Percentiles rank a stretch among this genome's conserved stretches.
Evolutionary conservation across 2,113 vertebrate species (phyloP).

Genomic region (Pterocles gutturalis): DNA sequence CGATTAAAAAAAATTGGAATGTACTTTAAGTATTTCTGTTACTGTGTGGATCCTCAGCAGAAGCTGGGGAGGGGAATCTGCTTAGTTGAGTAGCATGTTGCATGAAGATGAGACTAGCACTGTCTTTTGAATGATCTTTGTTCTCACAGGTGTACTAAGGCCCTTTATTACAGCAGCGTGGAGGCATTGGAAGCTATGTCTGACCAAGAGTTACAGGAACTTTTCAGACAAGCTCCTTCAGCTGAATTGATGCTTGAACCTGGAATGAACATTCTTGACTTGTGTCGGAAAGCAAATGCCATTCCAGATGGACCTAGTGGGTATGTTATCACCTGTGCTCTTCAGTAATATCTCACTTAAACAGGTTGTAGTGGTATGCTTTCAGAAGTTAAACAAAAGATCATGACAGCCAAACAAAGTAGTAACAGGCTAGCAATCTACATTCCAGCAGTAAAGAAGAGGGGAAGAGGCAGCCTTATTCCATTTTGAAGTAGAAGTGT

Average conservation of each 20-base stretch:
- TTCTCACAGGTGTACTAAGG: slow-evolving; percentile 86
- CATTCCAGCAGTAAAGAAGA: not conserved
- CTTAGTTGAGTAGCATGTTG: not conserved
- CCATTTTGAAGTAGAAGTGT: not conserved
- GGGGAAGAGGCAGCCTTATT: not conserved
- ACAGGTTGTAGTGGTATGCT: not conserved
- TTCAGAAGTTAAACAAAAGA: not conserved
- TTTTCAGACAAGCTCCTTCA: slow-evolving; percentile 91
- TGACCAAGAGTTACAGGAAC: slow-evolving; percentile 90
- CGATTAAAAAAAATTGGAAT: rapidly evolving
- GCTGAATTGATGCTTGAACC: slow-evolving; percentile 91
- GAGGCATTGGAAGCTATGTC: slow-evolving; percentile 90
- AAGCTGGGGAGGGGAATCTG: not conserved
- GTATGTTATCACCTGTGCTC: slow-evolving; percentile 67
- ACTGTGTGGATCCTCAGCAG: not conserved
- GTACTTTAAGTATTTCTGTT: not conserved
- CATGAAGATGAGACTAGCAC: not conserved
- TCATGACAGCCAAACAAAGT: not conserved
- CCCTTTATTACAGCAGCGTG: slow-evolving; percentile 86
- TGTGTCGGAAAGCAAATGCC: slow-evolving; percentile 85
- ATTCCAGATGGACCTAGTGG: slow-evolving; percentile 91
- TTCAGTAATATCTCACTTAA: rapidly evolving
- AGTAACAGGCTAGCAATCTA: not conserved
- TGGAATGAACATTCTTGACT: slow-evolving; percentile 87
- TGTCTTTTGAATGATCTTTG: not conserved